phyloP scores from a whole-genome alignment of 2,797 vertebrate genomes.

The Gallinago nigripennis region DNA sequence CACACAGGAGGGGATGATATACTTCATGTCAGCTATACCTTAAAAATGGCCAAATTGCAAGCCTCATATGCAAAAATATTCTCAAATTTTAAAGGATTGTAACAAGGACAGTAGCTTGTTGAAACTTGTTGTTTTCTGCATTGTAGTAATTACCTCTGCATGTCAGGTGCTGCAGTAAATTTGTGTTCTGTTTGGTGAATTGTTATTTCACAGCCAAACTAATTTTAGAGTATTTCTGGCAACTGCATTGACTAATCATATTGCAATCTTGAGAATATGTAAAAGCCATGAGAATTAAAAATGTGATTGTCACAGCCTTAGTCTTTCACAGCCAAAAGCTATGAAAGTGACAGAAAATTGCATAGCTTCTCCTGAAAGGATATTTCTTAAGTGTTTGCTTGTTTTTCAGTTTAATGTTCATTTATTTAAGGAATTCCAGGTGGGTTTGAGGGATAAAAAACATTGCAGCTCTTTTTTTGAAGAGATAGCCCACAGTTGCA shows the following conservation, averaged over 20 bases:
- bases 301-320: constrained; percentile 8
- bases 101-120: constrained; percentile 1
- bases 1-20: background rate
- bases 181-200: constrained; percentile 5
- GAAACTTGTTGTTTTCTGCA: constrained; percentile 50
- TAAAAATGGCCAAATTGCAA: background rate
- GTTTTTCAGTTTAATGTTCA: background rate
- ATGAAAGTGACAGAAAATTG: background rate
- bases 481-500: background rate
- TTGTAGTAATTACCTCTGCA: constrained; percentile 49
- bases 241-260: constrained; percentile 31
- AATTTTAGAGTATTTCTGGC: constrained; percentile 39
- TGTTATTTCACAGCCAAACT: constrained; percentile 49
- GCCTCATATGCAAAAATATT: background rate
- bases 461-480: background rate
- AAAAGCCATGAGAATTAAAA: constrained; percentile 31
- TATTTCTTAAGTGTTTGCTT: background rate
- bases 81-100: background rate
- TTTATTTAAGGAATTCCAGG: background rate
- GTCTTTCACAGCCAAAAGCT: constrained; percentile 3
- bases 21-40: background rate
- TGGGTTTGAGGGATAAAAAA: background rate
- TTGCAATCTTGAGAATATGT: constrained; percentile 50
- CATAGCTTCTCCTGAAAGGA: background rate
- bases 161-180: constrained; percentile 57